Evolutionary conservation across 2,113 vertebrate genomes (phyloP).

Genomic region (Bubalus kerabau): DNA sequence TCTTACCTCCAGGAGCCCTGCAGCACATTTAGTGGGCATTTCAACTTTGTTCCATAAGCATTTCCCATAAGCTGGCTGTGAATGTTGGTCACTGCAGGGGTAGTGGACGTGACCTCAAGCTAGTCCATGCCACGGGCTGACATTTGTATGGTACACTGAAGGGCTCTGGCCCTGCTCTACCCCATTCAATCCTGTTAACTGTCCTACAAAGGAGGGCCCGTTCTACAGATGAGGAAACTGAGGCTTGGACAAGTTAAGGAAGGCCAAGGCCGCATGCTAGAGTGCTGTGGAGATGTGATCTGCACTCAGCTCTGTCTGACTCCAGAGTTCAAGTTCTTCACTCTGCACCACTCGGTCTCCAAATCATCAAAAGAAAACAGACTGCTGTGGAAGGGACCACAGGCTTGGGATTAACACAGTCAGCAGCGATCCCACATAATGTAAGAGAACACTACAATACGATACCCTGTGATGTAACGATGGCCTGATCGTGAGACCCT

Average conservation of each 20-base stretch:
- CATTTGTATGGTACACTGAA: rapidly evolving
- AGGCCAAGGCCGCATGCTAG: not conserved
- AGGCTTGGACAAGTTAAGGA: not conserved
- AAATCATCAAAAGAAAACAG: not conserved
- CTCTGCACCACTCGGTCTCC: not conserved
- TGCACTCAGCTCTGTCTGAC: not conserved
- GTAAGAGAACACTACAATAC: not conserved
- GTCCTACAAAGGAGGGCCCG: not conserved
- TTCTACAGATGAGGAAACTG: not conserved
- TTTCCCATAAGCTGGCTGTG: not conserved
- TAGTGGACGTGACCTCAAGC: not conserved
- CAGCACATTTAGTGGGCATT: not conserved
- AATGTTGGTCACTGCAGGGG: too few species aligned
- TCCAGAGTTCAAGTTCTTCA: not conserved
- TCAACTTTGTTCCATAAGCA: not conserved
- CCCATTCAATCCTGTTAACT: not conserved
- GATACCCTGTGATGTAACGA: rapidly evolving
- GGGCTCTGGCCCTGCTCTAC: not conserved
- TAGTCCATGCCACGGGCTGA: not conserved
- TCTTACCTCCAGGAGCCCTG: not conserved
- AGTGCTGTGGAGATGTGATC: not conserved
- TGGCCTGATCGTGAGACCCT: not conserved
- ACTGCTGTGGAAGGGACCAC: not conserved
- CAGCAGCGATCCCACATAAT: not conserved
- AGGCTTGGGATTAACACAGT: not conserved